Base-by-base conservation (phyloP, 2,888 invertebrate species). In the Tipula helvola region DNA sequence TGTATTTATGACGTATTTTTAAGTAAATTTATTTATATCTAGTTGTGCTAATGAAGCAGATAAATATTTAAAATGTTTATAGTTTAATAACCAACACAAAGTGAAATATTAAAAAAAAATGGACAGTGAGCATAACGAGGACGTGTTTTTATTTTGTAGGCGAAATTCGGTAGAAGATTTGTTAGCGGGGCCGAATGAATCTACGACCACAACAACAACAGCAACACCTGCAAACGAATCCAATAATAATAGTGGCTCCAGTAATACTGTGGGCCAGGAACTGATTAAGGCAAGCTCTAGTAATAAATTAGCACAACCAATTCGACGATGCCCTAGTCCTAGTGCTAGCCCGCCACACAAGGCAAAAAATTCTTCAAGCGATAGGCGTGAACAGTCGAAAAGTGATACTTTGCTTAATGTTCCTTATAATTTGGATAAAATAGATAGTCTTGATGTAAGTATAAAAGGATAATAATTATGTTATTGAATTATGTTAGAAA, bases 151-250 rank as follows among this genome's bases (percentile, higher is more conserved):
- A 86, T 36, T 87, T 89, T 88, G 88, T 88, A 94, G 94, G 94
- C 92, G 93, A 90, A 94, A 94, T 90, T 94, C 94, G 10, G 94
- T 94, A 90, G 94, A 94, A 90, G 94, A 94, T 90, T 91, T 94
- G 87, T 92, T 94, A 88, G 93, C 93, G 90, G 93, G 94, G 88
- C 94, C 94, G 87, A 94, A 94, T 89, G 95, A 94, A 91, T 94
- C 94, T 88, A 94, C 94, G 87, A 93, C 93, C 89, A 94, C 93
- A 90, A 94, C 94, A 90, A 94, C 94, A 89, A 94, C 93, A 89
- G 94, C 94, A 0, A 92, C 94, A 87, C 93, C 93, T 36, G 92
- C 94, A 90, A 93, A 93, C 5, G 71, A 71, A 71, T 3, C 71
- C 10, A 71, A 71, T 12, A 71, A 71, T 71, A 71, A 71, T 18